Base-by-base conservation (phyloP, 2,888 invertebrate genomes). In the Esperia sulphurella region DNA sequence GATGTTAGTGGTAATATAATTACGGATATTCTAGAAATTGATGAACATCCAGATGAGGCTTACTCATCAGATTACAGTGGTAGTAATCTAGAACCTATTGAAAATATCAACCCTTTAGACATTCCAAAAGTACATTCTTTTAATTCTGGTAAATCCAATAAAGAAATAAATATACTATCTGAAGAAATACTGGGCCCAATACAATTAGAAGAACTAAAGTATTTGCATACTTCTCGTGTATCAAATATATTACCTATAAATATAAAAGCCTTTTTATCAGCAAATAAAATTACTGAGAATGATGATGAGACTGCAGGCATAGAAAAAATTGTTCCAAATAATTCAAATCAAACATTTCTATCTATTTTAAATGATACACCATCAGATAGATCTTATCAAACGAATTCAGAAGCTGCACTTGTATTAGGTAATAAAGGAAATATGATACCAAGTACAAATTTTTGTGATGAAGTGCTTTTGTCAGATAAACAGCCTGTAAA, bases 101-200 rank as follows among this genome's bases (percentile, higher is more conserved):
- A 40, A 29, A 54, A 41, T 38, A 14, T 39, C 1, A 47, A 48
- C 37, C 21, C 2, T 33, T 42, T 40, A 12, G 49, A 35, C 44
- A 43, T 45, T 29, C 41, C 51, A 43, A 14, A 39, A 21, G 39
- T 21, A 45, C n/a, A 38, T 37, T 14, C 14, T 40, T 14, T 50
- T 50, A 45, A 46, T 21, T 9, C 14, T 39, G 33, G 42, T 43
- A 50, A 58, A 49, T 38, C 42, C 35, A 57, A 55, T 39, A 63
- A 57, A 43, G 67, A 73, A 65, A 68, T 77, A 9, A 67, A 67
- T 51, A 73, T 78, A 48, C 60, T 80, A 50, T 73, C 75, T 28
- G 68, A 81, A 56, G 63, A 76, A 61, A 67, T 68, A 49, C 57
- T 79, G 13, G 56, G 62, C 51, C 49, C 57, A 10, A 54, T 67